Evolutionary conservation across 2,888 invertebrate species (phyloP).

Genomic region (Marronus borbonicus): DNA sequence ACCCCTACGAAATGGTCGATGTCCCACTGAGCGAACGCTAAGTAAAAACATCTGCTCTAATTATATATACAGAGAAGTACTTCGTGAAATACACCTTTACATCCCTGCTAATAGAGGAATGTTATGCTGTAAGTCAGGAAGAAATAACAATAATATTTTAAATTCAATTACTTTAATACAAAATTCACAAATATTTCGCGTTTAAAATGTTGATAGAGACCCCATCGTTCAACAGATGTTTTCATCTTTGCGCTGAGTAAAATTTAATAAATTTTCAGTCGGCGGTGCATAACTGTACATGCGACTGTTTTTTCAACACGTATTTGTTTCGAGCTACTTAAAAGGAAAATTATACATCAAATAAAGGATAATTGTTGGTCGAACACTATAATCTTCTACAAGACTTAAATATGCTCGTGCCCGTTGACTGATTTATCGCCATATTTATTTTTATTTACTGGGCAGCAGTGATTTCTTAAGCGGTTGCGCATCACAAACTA

Average conservation of each 20-base stretch:
- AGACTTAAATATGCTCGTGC: constrained; percentile 18
- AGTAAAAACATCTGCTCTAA: constrained; percentile 43
- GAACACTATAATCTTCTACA: not conserved
- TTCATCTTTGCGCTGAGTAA: not conserved
- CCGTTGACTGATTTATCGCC: constrained; percentile 14
- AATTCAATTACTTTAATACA: no score
- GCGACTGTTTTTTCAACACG: constrained; percentile 8
- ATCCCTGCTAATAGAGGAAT: no score
- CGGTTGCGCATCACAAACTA: no score
- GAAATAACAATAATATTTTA: no score
- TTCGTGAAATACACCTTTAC: no score
- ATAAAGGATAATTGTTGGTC: constrained; percentile 24
- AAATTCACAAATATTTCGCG: no score
- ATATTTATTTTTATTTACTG: constrained; percentile 22
- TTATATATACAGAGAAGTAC: constrained; percentile 16
- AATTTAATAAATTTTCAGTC: no score
- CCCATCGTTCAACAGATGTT: not conserved
- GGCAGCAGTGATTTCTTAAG: not conserved
- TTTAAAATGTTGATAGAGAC: no score
- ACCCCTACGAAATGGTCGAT: constrained; percentile 30
- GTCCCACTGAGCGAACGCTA: constrained; percentile 37
- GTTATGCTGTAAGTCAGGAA: not conserved
- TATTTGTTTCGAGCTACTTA: constrained; percentile 2
- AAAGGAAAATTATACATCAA: constrained; percentile 16
- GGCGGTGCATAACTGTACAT: constrained; percentile 8